A percentile compares a stretch with the other conserved stretches of the same genome.
Conservation (phyloP, 2,113 vertebrate species). For the Zosterops lateralis region DNA sequence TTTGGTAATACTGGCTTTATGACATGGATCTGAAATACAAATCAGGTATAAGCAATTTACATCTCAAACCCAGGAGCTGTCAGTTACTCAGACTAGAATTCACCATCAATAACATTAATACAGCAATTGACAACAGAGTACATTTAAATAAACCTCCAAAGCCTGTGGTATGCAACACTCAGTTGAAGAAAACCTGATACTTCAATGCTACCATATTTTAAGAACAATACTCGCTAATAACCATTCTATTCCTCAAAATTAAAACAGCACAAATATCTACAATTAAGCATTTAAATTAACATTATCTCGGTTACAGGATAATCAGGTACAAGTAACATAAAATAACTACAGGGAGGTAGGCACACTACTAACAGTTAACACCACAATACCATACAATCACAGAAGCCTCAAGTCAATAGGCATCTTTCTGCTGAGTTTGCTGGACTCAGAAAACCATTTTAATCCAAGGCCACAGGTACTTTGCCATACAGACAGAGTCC, state of each 20-base stretch:
- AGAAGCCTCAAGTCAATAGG: not conserved
- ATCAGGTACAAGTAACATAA: not conserved
- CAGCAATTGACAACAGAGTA: not conserved
- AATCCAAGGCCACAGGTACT: not conserved
- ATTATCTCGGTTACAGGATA: not conserved
- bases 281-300: not conserved
- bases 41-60: not conserved
- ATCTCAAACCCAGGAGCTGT: not conserved
- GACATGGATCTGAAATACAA: conserved; percentile 85
- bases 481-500: rapidly evolving
- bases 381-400: rapidly evolving
- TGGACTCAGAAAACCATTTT: not conserved
- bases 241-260: not conserved
- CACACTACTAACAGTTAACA: not conserved
- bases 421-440: rapidly evolving
- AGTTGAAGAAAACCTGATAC: rapidly evolving
- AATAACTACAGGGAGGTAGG: not conserved
- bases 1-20: conserved; percentile 92
- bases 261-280: not conserved
- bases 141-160: not conserved
- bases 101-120: not conserved
- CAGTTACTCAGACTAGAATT: not conserved
- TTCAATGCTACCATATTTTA: not conserved
- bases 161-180: rapidly evolving
- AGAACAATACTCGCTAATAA: not conserved